Conservation (phyloP, 2,797 vertebrate species). For the Lepus oiostolus region DNA sequence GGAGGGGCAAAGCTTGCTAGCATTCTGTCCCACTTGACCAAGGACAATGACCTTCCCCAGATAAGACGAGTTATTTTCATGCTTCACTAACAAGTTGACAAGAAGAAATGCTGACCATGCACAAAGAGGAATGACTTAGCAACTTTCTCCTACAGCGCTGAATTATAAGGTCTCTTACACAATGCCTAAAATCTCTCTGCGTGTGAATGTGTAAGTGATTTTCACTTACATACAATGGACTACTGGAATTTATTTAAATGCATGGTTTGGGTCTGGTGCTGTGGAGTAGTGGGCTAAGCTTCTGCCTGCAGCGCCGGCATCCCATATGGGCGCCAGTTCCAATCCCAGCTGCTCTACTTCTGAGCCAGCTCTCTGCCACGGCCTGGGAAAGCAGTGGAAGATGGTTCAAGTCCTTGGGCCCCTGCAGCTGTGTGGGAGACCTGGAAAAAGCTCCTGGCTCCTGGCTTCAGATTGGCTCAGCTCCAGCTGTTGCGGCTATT, state of each 20-base stretch:
- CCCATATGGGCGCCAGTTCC: too few species aligned
- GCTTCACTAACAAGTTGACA: not conserved
- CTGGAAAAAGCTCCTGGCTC: too few species aligned
- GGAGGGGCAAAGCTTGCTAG: not conserved
- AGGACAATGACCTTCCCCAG: not conserved
- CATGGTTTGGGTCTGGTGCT: not conserved
- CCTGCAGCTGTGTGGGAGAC: too few species aligned
- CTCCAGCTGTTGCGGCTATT: too few species aligned
- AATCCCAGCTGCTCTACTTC: too few species aligned
- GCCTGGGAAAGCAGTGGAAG: too few species aligned
- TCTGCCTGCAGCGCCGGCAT: too few species aligned
- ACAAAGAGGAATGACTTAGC: not conserved
- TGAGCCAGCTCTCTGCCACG: too few species aligned
- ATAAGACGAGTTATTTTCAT: not conserved
- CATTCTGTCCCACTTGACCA: not conserved
- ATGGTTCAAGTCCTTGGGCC: too few species aligned
- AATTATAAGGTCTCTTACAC: not conserved
- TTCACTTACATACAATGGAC: not conserved
- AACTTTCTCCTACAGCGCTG: not conserved
- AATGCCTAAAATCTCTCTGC: not conserved
- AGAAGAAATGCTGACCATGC: not conserved
- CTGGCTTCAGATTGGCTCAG: too few species aligned
- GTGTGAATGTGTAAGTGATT: not conserved
- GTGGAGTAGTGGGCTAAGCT: too few species aligned
- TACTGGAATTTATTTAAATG: not conserved